Evolutionary conservation across 2,888 invertebrate genomes (phyloP).

Genomic region (Callyntrura guangdongensis): DNA sequence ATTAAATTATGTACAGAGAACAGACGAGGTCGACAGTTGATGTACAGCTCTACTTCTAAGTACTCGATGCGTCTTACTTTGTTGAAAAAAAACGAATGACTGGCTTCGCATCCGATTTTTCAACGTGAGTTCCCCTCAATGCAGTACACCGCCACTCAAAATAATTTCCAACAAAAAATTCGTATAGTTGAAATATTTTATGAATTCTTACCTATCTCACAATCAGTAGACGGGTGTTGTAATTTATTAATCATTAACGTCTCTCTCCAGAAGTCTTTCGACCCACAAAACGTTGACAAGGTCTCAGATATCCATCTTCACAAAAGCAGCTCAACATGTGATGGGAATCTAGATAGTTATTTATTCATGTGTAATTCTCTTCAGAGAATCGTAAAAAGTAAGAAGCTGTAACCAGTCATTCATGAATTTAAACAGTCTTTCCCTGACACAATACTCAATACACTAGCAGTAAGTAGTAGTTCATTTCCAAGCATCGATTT

Average conservation of each 20-base stretch:
- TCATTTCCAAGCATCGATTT: slow-evolving; percentile 48
- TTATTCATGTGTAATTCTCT: neutral
- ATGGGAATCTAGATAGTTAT: neutral
- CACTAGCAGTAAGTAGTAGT: neutral
- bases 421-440: slow-evolving; percentile 21
- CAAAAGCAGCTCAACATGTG: neutral
- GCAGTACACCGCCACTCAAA: no score
- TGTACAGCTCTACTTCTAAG: no score
- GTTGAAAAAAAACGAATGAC: no score
- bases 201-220: no score
- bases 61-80: no score
- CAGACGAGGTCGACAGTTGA: no score
- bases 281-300: neutral
- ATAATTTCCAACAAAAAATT: no score
- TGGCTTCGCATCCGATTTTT: no score
- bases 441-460: neutral
- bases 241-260: slow-evolving; percentile 5
- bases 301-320: neutral
- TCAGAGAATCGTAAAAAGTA: neutral
- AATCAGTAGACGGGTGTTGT: neutral
- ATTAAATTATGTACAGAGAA: no score
- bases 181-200: no score
- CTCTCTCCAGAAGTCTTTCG: neutral
- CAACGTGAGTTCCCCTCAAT: no score
- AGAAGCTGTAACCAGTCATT: slow-evolving; percentile 1